Evolutionary conservation across 92 coral and sea anemone species (phyloP).

Genomic region (Micromussa lordhowensis): DNA sequence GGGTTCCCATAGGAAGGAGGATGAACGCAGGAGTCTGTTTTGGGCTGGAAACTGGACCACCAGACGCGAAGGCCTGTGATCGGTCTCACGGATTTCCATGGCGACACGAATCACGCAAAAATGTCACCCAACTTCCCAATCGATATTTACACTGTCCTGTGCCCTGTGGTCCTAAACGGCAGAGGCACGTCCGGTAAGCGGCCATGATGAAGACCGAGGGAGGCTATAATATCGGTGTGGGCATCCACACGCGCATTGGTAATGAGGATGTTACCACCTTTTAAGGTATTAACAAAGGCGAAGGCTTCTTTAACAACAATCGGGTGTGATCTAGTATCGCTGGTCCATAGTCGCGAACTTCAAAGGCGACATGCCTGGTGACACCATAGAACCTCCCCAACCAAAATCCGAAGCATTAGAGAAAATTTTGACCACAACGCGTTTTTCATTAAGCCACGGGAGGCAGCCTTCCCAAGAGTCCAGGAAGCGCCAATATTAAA

Average conservation of each 20-base stretch:
- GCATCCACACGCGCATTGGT: conserved; percentile 49
- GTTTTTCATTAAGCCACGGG: conserved; percentile 20
- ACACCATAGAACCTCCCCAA: conserved; percentile 21
- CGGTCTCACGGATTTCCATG: too few species aligned
- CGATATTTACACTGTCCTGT: too few species aligned
- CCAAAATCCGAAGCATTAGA: not conserved
- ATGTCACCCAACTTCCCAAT: too few species aligned
- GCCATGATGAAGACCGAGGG: too few species aligned
- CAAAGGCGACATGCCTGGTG: conserved; percentile 1
- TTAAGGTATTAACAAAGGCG: conserved; percentile 44
- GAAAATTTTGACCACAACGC: conserved; percentile 7
- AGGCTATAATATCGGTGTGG: conserved; percentile 13
- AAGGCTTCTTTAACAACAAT: conserved; percentile 60
- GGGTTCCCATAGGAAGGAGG: too few species aligned
- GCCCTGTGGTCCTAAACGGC: too few species aligned
- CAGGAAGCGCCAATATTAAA: conserved; percentile 12
- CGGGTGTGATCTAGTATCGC: not conserved
- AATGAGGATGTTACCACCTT: not conserved
- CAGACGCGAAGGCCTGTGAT: too few species aligned
- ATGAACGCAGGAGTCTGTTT: too few species aligned
- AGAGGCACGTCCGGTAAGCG: too few species aligned
- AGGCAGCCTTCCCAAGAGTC: conserved; percentile 18
- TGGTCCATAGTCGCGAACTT: conserved; percentile 22
- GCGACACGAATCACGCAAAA: too few species aligned
- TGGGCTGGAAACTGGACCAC: too few species aligned